phyloP scores from a whole-genome alignment of 2,113 vertebrate species.

The Gambusia affinis region DNA sequence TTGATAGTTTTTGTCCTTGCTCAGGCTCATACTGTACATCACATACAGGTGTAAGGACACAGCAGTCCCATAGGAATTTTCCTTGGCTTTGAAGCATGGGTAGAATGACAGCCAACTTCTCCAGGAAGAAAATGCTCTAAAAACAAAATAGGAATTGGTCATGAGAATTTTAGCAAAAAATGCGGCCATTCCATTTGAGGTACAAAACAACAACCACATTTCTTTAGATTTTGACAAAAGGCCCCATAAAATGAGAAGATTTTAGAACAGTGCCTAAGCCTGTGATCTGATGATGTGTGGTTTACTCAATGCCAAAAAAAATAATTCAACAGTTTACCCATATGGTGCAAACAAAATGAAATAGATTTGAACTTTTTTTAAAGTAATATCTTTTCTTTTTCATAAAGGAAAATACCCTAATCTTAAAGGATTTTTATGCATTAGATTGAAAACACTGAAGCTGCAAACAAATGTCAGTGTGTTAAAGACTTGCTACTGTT shows the following conservation, averaged over 20 bases:
- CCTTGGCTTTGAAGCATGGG: conserved; percentile 41
- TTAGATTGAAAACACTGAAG: not conserved
- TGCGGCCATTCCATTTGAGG: conserved; percentile 36
- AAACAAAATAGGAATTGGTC: conserved; percentile 40
- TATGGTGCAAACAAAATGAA: conserved; percentile 5
- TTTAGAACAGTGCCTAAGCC: conserved; percentile 12
- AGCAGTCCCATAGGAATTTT: conserved; percentile 48
- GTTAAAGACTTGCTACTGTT: not conserved
- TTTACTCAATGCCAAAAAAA: conserved; percentile 8
- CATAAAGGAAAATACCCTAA: not conserved
- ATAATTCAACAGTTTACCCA: not conserved
- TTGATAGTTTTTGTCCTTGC: conserved; percentile 74
- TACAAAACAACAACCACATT: conserved; percentile 34
- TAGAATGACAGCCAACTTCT: conserved; percentile 59
- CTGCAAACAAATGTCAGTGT: conserved; percentile 7
- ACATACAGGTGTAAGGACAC: conserved; percentile 37
- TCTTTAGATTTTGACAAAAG: conserved; percentile 41
- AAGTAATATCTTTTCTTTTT: not conserved
- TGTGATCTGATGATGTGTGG: conserved; percentile 21
- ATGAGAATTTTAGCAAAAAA: conserved; percentile 51
- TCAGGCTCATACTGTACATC: conserved; percentile 61
- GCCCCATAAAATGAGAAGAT: conserved; percentile 26
- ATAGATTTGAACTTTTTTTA: conserved; percentile 7
- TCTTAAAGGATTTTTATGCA: not conserved
- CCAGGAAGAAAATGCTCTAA: conserved; percentile 50